Evolutionary conservation across 2,888 invertebrate species (phyloP), one percentile per base, ranked within the genome.

Genomic region (Sminthurinus aureus): DNA sequence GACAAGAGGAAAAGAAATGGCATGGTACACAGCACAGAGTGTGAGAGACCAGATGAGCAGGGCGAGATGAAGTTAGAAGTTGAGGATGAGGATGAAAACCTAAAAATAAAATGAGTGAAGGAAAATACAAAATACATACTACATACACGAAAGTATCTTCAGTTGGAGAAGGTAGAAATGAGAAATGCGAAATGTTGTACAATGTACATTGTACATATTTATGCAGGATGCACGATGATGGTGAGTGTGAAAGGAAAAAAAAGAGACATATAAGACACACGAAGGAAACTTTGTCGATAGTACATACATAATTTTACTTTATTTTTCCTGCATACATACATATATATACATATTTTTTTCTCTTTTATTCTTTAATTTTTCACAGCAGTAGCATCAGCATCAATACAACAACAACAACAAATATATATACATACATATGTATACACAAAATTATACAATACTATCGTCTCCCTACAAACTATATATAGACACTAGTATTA

Each of bases 21-120:
- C 38, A 20, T 38, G 26, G 74, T 74, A 75, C 38, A 75, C 75
- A 75, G 26, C 38, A 38, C 38, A 38, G 38, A 38, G 66, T 66
- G 66, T 15, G 15, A 13, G 26, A 71, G 8, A 58, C 15, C 58
- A 58, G 24, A 71, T 71, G 67, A 69, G n/a, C 64, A 73, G 26
- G 18, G 73, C 18, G 26, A 26, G 73, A 73, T 22, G 12, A 15
- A 26, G 26, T 8, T 0, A 24, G 22, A 71, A 1, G 20, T 2
- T 2, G 20, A 73, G 26, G 75, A 50, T 75, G 76, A 58, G 20
- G n/a, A 15, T 76, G 50, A 76, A 58, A 76, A 71, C 12, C 52
- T 52, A 76, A 52, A 58, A 20, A 51, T 51, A 52, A 52, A 76
- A 76, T 58, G 20, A 24, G 52, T 6, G 3, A 69, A 38, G 38